Conservation (phyloP, 2,113 vertebrate species). For the Corynorhinus townsendii region DNA sequence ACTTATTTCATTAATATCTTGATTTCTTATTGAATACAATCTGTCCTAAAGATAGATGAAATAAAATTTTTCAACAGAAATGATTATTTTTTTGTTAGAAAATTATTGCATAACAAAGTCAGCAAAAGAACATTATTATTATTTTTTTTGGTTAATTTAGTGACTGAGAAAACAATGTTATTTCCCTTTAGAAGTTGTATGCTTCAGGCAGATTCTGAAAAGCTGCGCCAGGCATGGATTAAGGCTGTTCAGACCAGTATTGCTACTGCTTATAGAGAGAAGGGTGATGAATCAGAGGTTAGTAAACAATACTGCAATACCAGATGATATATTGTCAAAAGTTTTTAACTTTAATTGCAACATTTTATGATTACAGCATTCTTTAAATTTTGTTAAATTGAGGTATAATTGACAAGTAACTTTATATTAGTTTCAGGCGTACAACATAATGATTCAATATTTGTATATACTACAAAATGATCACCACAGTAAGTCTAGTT, state of each 20-base stretch:
- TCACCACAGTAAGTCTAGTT: not conserved
- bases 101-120: not conserved
- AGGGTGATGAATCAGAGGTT: conserved; percentile 91
- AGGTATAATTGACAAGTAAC: not conserved
- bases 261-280: conserved; percentile 95
- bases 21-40: not conserved
- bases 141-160: not conserved
- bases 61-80: not conserved
- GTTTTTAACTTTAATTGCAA: conserved; percentile 6
- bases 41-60: conserved; percentile 10
- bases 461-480: not conserved
- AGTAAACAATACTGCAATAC: conserved; percentile 29
- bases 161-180: not conserved
- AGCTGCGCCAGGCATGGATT: conserved; percentile 96
- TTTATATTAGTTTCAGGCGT: not conserved
- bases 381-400: not conserved
- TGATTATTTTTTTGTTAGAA: conserved; percentile 21
- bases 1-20: conserved; percentile 10
- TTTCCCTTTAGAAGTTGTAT: conserved; percentile 91
- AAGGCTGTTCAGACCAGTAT: conserved; percentile 98
- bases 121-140: not conserved
- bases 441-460: not conserved
- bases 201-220: conserved; percentile 97
- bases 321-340: not conserved
- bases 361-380: not conserved